phyloP scores from a whole-genome alignment of 1,140 invertebrate genomes.

The Drosophila subpulchrella region DNA sequence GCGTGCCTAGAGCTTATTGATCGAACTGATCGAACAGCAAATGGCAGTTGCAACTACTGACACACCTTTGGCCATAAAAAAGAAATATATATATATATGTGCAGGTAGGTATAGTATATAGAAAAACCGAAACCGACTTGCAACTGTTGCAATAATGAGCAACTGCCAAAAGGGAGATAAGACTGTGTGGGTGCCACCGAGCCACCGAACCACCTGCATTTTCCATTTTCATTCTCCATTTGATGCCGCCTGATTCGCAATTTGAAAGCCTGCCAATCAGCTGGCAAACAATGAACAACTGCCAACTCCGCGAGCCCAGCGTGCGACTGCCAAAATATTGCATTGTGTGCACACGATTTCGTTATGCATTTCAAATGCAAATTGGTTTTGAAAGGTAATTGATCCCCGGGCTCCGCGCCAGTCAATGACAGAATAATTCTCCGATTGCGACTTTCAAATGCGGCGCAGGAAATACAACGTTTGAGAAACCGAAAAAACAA shows the following conservation, averaged over 20 bases:
- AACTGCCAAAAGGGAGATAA: constrained; percentile 62
- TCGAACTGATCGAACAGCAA: constrained; percentile 64
- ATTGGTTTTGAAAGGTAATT: constrained; percentile 81
- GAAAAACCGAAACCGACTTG: constrained; percentile 23
- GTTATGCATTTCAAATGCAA: constrained; percentile 82
- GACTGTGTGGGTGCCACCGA: constrained; percentile 65
- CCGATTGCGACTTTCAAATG: constrained; percentile 73
- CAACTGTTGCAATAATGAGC: constrained; percentile 63
- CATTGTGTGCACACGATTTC: constrained; percentile 73
- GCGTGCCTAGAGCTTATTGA: constrained; percentile 65
- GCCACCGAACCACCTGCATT: constrained; percentile 66
- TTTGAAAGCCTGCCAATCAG: constrained; percentile 78
- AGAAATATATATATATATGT: constrained; percentile 9
- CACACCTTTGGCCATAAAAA: constrained; percentile 55
- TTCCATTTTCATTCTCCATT: constrained; percentile 33
- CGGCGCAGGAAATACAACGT: constrained; percentile 55
- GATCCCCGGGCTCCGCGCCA: constrained; percentile 50
- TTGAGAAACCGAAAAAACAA: neutral
- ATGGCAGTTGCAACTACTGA: constrained; percentile 70
- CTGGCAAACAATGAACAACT: constrained; percentile 48
- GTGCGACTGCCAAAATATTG: constrained; percentile 56
- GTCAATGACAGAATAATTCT: constrained; percentile 75
- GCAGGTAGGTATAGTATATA: constrained; percentile 3
- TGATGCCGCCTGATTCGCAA: constrained; percentile 28
- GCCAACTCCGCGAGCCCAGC: constrained; percentile 31